Conservation (phyloP, 2,888 invertebrate genomes). For the Orthosia gracilis region DNA sequence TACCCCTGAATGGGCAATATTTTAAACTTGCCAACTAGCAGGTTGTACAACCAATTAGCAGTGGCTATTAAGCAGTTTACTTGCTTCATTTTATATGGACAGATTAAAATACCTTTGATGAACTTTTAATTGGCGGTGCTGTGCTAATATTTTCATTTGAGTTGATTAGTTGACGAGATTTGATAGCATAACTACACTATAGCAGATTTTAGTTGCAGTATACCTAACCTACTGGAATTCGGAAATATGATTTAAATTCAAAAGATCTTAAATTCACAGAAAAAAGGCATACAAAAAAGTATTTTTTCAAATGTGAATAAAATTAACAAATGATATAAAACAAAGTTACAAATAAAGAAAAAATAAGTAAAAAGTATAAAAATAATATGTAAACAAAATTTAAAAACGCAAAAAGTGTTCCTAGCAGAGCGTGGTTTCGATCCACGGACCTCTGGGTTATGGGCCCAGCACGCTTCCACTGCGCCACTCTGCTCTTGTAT, state of each 20-base stretch:
- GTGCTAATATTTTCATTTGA: slow-evolving; percentile 3
- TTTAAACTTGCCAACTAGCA: slow-evolving; percentile 66
- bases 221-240: too few relatives aligned
- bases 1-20: slow-evolving; percentile 56
- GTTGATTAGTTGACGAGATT: too few relatives aligned
- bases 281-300: too few relatives aligned
- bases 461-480: slow-evolving; percentile 96
- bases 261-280: too few relatives aligned
- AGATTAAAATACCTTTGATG: slow-evolving; percentile 68
- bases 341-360: not conserved
- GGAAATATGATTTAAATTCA: too few relatives aligned
- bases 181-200: too few relatives aligned
- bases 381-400: slow-evolving; percentile 8
- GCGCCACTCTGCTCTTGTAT: slow-evolving; percentile 93
- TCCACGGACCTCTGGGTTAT: slow-evolving; percentile 97
- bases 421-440: slow-evolving; percentile 96
- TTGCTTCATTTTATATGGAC: slow-evolving; percentile 65
- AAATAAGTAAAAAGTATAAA: not conserved
- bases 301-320: not conserved
- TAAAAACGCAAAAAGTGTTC: slow-evolving; percentile 63
- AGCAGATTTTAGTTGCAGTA: too few relatives aligned
- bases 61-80: slow-evolving; percentile 66
- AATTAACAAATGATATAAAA: not conserved
- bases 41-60: slow-evolving; percentile 71
- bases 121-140: slow-evolving; percentile 66